These are phyloP conservation scores for Drosophila basisetae DNA, from an alignment of 2,888 invertebrate genomes.

Conservation along the genomic window DNA sequence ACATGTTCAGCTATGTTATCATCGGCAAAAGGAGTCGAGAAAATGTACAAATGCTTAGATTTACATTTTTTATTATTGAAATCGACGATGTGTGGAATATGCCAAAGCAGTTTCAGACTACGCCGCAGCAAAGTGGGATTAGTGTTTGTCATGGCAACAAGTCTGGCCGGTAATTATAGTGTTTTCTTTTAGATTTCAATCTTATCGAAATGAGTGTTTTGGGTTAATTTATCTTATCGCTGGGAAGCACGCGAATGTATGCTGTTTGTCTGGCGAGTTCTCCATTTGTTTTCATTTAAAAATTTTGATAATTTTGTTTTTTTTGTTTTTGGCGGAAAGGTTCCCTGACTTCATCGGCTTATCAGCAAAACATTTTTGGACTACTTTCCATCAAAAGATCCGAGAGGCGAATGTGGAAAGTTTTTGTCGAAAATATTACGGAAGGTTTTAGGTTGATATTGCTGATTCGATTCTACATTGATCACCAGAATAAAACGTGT, in stretches of 20 bases:
- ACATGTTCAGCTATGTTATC: neutral
- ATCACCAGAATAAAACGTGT: constrained; percentile 59
- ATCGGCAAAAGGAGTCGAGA: neutral
- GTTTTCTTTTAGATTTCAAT: neutral
- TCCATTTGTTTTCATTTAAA: constrained; percentile 16
- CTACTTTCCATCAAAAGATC: constrained; percentile 41
- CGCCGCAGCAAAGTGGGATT: neutral
- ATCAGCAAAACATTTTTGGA: constrained; percentile 26
- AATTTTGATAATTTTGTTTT: constrained; percentile 1
- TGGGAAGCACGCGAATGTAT: constrained; percentile 11
- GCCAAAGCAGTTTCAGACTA: neutral
- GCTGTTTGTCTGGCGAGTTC: constrained; percentile 47
- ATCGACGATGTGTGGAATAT: neutral
- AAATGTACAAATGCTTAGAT: neutral
- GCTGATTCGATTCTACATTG: constrained; percentile 9
- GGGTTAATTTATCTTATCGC: constrained; percentile 19
- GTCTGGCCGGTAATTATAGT: neutral
- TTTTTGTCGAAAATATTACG: constrained; percentile 37
- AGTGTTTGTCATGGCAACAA: constrained; percentile 16
- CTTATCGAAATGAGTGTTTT: constrained; percentile 12
- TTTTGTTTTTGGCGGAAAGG: neutral
- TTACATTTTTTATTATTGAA: neutral
- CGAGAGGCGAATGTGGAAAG: constrained; percentile 48
- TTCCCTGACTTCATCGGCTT: constrained; percentile 29
- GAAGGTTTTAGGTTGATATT: neutral